Evolutionary conservation across 2,888 invertebrate species (phyloP), one percentile per base, ranked within the genome.

Genomic region (Cheiracanthium punctorium): DNA sequence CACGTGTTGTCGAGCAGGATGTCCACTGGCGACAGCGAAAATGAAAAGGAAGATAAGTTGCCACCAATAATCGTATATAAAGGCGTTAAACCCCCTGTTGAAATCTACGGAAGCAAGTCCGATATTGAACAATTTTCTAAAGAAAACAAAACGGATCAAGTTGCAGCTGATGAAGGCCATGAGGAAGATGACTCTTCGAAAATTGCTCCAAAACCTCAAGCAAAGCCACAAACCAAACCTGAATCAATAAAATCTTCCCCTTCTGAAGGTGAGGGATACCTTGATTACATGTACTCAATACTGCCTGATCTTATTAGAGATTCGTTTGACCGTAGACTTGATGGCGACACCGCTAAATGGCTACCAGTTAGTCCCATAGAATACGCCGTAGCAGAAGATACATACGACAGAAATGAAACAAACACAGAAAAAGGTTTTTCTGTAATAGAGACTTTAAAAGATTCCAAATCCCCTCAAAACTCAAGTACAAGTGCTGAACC

Each of bases 61-160:
- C 84, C 84, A 17, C 84, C 84, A 8, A 85, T 85, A 20, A 73
- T 85, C 8, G 84, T 80, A 7, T 85, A 80, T 29, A 85, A 85
- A 20, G 84, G 84, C 0, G 0, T 1, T 17, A 74, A 85, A 24
- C 79, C 74, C 2, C 79, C 84, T n/a, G 41, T 85, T 0, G 79
- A 85, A 69, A 32, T 79, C 0, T 85, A 85, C 33, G 84, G 84
- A 7, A 79, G 29, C 37, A 85, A 85, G 32, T 37, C 73, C 0
- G 84, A 85, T 37, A 79, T 85, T 0, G 82, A 84, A 28, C 41
- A 37, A 12, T 1, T 24, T 33, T 32, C n/a, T 12, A 10, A 32
- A 33, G n/a, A 30, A 0, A 33, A 69, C n/a, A 8, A 4, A 8
- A 69, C 32, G 33, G 20, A 20, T 12, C 24, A 64, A 7, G 7